These are phyloP conservation scores for Amiota mariae DNA, from an alignment of 2,888 invertebrate species.

Conservation along the genomic window DNA sequence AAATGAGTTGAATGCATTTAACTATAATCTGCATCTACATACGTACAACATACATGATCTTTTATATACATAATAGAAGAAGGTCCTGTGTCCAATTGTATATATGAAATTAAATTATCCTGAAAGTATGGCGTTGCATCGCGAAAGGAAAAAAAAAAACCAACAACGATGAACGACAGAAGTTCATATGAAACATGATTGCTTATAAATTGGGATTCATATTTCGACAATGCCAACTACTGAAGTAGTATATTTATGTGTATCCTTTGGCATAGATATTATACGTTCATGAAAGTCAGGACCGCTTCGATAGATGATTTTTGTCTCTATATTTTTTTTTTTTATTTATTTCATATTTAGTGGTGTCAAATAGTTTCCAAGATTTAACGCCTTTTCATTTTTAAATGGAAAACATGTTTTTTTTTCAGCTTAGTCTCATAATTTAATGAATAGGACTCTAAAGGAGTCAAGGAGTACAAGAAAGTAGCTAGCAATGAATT, in stretches of 20 bases:
- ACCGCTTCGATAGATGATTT: constrained; percentile 44
- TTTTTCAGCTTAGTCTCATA: constrained; percentile 35
- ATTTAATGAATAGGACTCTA: background rate
- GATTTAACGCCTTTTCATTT: constrained; percentile 51
- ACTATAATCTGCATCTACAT: constrained; percentile 42
- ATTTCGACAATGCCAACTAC: constrained; percentile 33
- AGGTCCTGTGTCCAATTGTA: constrained; percentile 43
- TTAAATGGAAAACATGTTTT: constrained; percentile 40
- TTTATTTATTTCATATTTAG: constrained; percentile 36
- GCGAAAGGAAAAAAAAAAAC: background rate
- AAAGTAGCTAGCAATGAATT: no score
- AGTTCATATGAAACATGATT: constrained; percentile 54
- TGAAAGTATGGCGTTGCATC: constrained; percentile 51
- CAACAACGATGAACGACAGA: constrained; percentile 9
- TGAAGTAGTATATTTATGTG: constrained; percentile 33
- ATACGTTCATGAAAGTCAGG: constrained; percentile 54
- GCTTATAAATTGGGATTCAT: constrained; percentile 58
- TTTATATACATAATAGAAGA: constrained; percentile 3
- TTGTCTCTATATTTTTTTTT: constrained; percentile 23
- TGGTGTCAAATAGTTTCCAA: constrained; percentile 64
- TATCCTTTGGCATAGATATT: background rate
- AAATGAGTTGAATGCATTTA: constrained; percentile 62
- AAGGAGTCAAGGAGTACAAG: no score
- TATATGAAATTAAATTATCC: constrained; percentile 62
- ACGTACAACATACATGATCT: background rate